Percentiles rank a stretch among this genome's conserved stretches.
Conservation (phyloP, 2,113 vertebrate species). For the Thermophis baileyi region DNA sequence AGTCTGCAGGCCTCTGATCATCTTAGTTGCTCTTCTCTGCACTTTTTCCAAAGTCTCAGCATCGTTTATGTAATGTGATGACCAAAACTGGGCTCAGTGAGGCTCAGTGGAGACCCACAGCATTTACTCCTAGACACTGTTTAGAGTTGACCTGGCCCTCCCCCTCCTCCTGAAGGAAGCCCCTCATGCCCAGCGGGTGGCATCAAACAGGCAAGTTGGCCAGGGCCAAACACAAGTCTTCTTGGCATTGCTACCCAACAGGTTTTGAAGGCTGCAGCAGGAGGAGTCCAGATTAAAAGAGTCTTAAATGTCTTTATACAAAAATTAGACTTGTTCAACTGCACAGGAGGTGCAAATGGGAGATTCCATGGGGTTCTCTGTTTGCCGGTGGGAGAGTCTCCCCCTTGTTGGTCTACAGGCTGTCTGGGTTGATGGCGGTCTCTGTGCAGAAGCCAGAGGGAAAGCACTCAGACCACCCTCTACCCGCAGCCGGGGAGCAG, state of each 20-base stretch:
- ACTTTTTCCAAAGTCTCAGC: too few species aligned
- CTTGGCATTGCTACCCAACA: background rate
- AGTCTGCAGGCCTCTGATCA: too few species aligned
- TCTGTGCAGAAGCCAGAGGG: background rate
- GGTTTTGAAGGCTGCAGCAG: background rate
- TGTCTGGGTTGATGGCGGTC: background rate
- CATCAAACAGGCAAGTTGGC: background rate
- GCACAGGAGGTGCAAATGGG: background rate
- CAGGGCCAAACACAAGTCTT: background rate
- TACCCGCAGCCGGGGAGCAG: background rate
- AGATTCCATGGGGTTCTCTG: background rate
- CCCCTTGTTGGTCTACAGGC: background rate
- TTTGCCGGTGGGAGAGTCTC: background rate
- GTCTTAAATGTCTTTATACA: background rate
- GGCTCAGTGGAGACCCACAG: background rate
- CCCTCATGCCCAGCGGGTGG: background rate
- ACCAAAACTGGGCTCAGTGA: too few species aligned
- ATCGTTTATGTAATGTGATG: too few species aligned
- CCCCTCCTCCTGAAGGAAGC: background rate
- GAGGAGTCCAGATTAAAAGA: background rate
- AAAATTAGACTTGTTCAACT: background rate
- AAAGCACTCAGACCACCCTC: background rate
- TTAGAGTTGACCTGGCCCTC: background rate
- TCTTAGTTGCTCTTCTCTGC: too few species aligned
- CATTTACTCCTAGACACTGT: background rate